Evolutionary conservation across 1,140 invertebrate species (phyloP), one percentile per base, ranked within the genome.

Genomic region (Calliphora vicina): DNA sequence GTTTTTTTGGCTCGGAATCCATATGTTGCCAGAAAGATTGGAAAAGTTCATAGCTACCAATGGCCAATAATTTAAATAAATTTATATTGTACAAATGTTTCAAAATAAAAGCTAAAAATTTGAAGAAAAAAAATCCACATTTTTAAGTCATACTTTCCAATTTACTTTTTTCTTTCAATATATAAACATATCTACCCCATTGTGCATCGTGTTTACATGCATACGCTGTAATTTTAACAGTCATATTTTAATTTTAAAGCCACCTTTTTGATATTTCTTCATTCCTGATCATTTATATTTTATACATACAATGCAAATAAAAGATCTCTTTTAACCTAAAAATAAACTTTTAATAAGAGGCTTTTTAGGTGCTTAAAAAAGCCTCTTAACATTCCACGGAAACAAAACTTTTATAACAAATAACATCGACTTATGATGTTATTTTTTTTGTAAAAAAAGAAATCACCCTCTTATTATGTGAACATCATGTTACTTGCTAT

Each of bases 211-310:
- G 20, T 25, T 67, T 67, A 67, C 20, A 23, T 67, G 23, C 20
- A 25, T 12, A 43, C 35, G 42, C 35, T 78, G 35, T 78, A 78
- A 78, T 29, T n/a, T 78, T 78, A 78, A 78, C 74, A 78, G 74
- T 13, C 74, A 43, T 45, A 43, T 45, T 43, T 78, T 43, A 45
- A 78, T 78, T 45, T 78, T 1, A 76, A 27, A 27, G 26, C 8
- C 42, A 74, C 50, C 25, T 82, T 17, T 23, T 45, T 71, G 20
- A 25, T 9, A 9, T 3, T 80, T 12, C 42, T 82, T 74, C 5
- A 67, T 81, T 87, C 88, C 88, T 89, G 88, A 88, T 89, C 88
- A 84, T 86, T 89, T 88, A 88, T 88, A 87, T 88, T 89, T 89
- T 87, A 89, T 88, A 86, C 88, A 87, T 86, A 87, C 87, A 89